Evolutionary conservation across 2,888 invertebrate genomes (phyloP), one percentile per base, ranked within the genome.

Genomic region (Nasonia oneida): DNA sequence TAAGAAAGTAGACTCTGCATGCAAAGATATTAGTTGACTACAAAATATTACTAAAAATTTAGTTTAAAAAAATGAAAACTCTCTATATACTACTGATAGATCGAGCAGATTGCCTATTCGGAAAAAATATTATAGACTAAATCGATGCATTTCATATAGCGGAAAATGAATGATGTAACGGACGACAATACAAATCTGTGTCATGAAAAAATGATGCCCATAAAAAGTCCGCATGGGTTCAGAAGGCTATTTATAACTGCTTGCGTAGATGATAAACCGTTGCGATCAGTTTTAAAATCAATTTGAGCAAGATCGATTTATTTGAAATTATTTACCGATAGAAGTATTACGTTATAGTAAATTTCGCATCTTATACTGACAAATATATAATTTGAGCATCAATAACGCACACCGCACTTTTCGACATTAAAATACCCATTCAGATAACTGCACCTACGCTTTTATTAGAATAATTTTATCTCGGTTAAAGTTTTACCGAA

Each of bases 161-260:
- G 33, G 12, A 12, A 29, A 67, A 67, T 67, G 67, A 79, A 23
- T 79, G 50, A 79, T 79, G 42, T 79, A 47, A 29, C 1, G 15
- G 29, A 18, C 67, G 39, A 67, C 47, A 42, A 79, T 67, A 67
- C 33, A 67, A 79, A 79, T 67, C 67, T 70, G 47, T 37, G 50
- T 67, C 67, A 50, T 67, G 33, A 29, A 33, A n/a, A 23, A 42
- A 29, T 29, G 78, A n/a, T 61, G 23, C 18, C 5, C 29, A 78
- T 79, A 64, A 29, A 67, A 67, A 57, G 23, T 37, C 6, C 8
- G 15, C 18, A 67, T 33, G 33, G 67, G 18, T 67, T 14, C 67
- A 14, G 29, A 78, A 78, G 77, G 61, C 3, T 14, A 78, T 64
- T 64, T 33, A 80, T 80, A 18, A 50, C 67, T 70, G 33, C 57